phyloP scores from a whole-genome alignment of 2,797 vertebrate species.

The Melanitta fusca region DNA sequence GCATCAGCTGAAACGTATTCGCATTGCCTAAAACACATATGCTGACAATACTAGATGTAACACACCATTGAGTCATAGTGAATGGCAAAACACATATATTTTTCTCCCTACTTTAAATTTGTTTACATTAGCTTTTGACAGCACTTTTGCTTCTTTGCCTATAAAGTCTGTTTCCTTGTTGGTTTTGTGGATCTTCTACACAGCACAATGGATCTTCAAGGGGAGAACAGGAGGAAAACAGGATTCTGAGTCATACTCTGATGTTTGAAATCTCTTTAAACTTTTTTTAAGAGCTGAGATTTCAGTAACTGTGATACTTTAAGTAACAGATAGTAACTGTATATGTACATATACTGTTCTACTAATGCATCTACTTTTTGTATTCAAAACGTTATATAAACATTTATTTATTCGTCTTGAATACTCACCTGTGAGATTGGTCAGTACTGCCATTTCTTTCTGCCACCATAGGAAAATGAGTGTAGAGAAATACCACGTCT shows the following conservation, averaged over 20 bases:
- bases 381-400: neutral
- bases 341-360: neutral
- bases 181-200: constrained; percentile 15
- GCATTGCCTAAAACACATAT: constrained; percentile 35
- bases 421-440: neutral
- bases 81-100: constrained; percentile 16
- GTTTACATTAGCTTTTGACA: constrained; percentile 48
- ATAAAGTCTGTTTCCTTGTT: neutral
- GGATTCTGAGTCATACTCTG: neutral
- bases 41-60: constrained; percentile 4
- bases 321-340: neutral
- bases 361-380: neutral
- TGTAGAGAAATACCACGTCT: neutral
- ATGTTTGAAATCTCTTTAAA: constrained; percentile 18
- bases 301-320: neutral
- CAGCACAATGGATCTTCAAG: neutral
- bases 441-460: neutral
- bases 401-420: neutral
- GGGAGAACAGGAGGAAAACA: neutral
- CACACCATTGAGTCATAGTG: constrained; percentile 2
- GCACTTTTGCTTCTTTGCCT: neutral
- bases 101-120: constrained; percentile 2
- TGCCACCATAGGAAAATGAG: neutral
- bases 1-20: neutral
- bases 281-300: neutral